Base-by-base conservation (phyloP, 2,797 vertebrate species). In the Ibycter americanus region DNA sequence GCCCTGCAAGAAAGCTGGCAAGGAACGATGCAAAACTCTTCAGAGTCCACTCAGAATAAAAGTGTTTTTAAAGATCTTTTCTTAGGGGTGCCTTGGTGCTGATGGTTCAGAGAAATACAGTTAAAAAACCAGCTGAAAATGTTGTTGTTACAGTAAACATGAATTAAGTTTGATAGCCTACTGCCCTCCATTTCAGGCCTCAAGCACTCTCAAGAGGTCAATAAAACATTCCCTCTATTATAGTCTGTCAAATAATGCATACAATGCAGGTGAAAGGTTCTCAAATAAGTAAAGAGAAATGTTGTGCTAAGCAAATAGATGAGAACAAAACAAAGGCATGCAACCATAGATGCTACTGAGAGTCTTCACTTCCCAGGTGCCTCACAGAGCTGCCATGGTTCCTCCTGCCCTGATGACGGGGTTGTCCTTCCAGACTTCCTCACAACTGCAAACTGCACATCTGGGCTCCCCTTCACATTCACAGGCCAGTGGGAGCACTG, bases 151-250 rank as follows among this genome's bases (percentile, higher is more conserved):
- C 42, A 86, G 87, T 93, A 96, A 95, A 92, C 29, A 83, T 74
- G 47, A 80, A 86, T 90, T 92, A 77, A 81, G 29, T 86, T 81
- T 95, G 90, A 90, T 58, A 83, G 80, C 56, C 47, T 81, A 89
- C 47, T 92, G 63, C 81, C 80, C 61, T 92, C 72, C 6, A 58
- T 70, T 92, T 90, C 25, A 62, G 81, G 32, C 42, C 59, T 92
- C 73, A 81, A 89, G 73, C 73, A 72, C 65, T 96, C 93, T 90
- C 89, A 83, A 58, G 86, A 93, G 72, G 83, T 95, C 83, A 89
- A 81, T 96, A 96, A 93, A 96, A 81, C 52, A 81, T 78, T 71
- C 18, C 13, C 23, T 92, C 89, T 93, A 89, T 90, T 90, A 92
- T 26, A 77, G 51, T 62, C 68, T 96, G 83, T 67, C 68, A 95